A percentile compares a stretch with the other conserved stretches of the same genome.
Conservation (phyloP, 2,113 vertebrate genomes). For the Bos indicus region DNA sequence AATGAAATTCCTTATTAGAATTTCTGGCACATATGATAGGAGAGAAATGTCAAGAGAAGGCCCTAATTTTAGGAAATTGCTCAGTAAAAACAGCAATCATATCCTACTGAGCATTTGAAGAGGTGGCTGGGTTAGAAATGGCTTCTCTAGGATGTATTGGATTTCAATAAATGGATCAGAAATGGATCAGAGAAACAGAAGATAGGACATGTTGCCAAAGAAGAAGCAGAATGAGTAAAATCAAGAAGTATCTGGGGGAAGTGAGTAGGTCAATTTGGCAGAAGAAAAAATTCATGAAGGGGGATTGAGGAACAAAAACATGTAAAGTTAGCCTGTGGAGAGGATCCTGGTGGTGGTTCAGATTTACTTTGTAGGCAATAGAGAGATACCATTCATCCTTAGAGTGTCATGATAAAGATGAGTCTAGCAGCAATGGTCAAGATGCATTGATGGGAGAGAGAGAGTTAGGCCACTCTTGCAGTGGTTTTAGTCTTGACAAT, state of each 20-base stretch:
- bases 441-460: not conserved
- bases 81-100: not conserved
- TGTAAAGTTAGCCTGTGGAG: not conserved
- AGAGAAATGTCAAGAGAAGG: not conserved
- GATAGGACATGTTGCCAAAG: not conserved
- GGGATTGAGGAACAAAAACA: not conserved
- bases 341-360: not conserved
- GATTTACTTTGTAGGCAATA: not conserved
- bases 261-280: not conserved
- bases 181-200: not conserved
- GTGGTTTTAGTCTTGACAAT: not conserved
- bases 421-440: not conserved
- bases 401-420: not conserved
- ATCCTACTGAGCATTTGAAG: not conserved
- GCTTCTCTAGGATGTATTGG: not conserved
- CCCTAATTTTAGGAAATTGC: not conserved
- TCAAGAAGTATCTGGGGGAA: not conserved
- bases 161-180: constrained; percentile 19
- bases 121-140: not conserved
- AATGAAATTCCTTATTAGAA: not conserved
- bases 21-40: not conserved
- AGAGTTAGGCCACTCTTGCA: not conserved
- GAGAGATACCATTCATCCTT: not conserved
- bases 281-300: not conserved
- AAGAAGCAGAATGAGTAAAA: not conserved